These are phyloP conservation scores for Alauda arvensis DNA, from an alignment of 2,797 vertebrate genomes.

Conservation along the genomic window DNA sequence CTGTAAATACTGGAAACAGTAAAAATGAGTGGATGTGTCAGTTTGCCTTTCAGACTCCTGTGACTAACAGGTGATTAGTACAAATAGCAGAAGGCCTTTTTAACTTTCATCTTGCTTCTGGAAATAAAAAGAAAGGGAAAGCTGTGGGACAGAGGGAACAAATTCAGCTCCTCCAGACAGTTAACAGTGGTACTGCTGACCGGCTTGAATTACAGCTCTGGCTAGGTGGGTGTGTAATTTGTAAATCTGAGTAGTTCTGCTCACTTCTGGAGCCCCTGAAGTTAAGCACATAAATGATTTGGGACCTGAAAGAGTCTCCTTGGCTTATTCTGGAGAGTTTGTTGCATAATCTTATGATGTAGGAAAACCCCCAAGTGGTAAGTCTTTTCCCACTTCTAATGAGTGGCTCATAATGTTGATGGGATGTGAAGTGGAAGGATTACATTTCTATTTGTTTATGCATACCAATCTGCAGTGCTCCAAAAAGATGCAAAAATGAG, in stretches of 20 bases:
- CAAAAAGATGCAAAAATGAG: not conserved
- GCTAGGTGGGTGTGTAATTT: not conserved
- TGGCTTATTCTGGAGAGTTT: not conserved
- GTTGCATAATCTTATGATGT: not conserved
- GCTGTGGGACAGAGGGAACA: not conserved
- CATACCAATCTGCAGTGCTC: not conserved
- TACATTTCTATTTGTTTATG: not conserved
- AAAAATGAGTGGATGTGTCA: conserved; percentile 18
- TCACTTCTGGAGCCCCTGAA: not conserved
- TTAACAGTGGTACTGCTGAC: not conserved
- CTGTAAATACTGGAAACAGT: conserved; percentile 25
- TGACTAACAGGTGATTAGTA: conserved; percentile 16
- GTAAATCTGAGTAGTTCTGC: not conserved
- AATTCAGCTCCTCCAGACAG: not conserved
- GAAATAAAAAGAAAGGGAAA: not conserved
- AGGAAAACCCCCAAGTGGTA: not conserved
- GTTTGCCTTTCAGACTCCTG: conserved; percentile 24
- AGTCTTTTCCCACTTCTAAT: not conserved
- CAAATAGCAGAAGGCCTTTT: not conserved
- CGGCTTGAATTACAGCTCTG: not conserved
- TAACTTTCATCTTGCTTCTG: not conserved
- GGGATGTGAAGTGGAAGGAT: not conserved
- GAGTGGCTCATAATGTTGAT: accelerated
- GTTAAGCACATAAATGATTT: not conserved
- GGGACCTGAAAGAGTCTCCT: not conserved